phyloP scores from a whole-genome alignment of 2,888 invertebrate genomes.

The Archips crataeganus region DNA sequence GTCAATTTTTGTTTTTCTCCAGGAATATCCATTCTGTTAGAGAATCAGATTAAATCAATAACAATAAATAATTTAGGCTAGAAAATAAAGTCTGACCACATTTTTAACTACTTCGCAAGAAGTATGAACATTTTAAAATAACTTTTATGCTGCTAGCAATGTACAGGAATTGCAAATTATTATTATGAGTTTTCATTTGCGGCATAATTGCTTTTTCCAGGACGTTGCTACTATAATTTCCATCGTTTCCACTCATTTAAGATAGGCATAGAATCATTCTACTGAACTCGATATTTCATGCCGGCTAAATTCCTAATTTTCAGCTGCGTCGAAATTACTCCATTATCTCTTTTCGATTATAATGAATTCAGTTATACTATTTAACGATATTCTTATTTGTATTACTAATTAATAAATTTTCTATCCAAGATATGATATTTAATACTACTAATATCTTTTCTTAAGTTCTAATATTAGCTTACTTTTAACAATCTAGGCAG shows the following conservation, averaged over 20 bases:
- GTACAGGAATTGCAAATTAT: conserved; percentile 14
- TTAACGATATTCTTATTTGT: too few relatives aligned
- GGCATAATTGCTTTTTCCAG: conserved; percentile 41
- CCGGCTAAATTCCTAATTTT: conserved; percentile 5
- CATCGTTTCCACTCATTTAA: conserved; percentile 28
- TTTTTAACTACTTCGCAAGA: too few relatives aligned
- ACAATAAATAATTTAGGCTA: too few relatives aligned
- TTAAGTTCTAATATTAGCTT: too few relatives aligned
- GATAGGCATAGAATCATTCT: conserved; percentile 23
- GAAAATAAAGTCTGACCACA: too few relatives aligned
- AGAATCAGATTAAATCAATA: too few relatives aligned
- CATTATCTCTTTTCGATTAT: neutral
- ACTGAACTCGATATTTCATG: conserved; percentile 25
- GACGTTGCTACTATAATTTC: conserved; percentile 34
- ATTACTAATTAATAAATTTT: too few relatives aligned
- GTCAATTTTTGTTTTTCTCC: too few relatives aligned
- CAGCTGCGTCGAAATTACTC: neutral
- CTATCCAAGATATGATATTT: neutral
- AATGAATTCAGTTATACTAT: conserved; percentile 1
- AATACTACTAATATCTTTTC: neutral
- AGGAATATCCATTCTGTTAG: too few relatives aligned
- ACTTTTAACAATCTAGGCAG: too few relatives aligned
- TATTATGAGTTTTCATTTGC: conserved; percentile 20
- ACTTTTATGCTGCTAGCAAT: neutral
- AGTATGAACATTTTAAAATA: neutral